These are phyloP conservation scores for Lasioglossum leucozonium DNA, from an alignment of 2,888 invertebrate species.

Conservation along the genomic window DNA sequence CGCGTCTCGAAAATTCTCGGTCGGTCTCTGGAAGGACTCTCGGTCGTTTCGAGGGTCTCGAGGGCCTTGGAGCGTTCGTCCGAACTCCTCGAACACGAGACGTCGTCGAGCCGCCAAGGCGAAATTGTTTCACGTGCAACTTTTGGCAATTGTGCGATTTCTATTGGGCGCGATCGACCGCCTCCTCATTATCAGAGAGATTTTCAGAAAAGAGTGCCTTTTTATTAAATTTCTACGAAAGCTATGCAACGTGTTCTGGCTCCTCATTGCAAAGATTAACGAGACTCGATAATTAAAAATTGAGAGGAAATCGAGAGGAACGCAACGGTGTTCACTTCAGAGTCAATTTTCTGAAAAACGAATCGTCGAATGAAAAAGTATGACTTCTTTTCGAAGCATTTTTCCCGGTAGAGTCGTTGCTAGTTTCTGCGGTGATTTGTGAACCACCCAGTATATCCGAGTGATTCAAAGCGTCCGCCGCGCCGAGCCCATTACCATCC, in stretches of 20 bases:
- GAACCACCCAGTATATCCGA: background rate
- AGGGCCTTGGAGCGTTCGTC: conserved; percentile 1
- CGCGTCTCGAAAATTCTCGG: background rate
- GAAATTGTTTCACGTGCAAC: conserved; percentile 5
- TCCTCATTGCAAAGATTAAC: no score
- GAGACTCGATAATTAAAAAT: no score
- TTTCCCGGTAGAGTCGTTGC: background rate
- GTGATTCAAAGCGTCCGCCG: conserved; percentile 3
- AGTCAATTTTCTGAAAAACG: background rate
- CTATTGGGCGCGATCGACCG: background rate
- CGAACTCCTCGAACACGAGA: conserved; percentile 17
- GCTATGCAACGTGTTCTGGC: no score
- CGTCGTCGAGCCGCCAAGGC: conserved; percentile 13
- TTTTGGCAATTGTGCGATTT: conserved; percentile 11
- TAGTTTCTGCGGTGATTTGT: background rate
- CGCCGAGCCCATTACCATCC: background rate
- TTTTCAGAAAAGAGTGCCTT: no score
- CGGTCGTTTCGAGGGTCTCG: conserved; percentile 15
- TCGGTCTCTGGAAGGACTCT: background rate
- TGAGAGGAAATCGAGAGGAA: no score
- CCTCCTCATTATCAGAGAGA: background rate
- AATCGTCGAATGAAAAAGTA: background rate
- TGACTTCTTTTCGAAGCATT: background rate
- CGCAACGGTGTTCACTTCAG: background rate
- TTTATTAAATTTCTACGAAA: no score